Evolutionary conservation across 2,113 vertebrate species (phyloP), one percentile per base, ranked within the genome.

Genomic region (Pygoscelis antarcticus): DNA sequence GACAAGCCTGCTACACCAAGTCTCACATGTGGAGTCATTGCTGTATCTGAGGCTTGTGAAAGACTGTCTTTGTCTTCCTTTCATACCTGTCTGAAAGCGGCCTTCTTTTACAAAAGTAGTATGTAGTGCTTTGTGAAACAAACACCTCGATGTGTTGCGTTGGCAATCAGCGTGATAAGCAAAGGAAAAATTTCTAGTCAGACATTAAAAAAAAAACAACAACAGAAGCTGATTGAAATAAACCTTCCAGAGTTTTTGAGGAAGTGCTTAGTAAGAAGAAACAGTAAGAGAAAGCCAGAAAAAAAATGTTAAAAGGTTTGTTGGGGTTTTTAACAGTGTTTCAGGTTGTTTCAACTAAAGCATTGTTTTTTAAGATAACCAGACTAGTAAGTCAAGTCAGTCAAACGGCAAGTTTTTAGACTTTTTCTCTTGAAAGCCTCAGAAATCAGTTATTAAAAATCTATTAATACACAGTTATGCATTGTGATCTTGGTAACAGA

Each of bases 21-120:
- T 30, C 25, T 74, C 11, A 19, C 5, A 1, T 0, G 0, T 32
- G 21, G 36, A 54, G 23, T 55, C 66, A 3, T 11, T 79, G 32
- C 23, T 84, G 18, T 54, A 34, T 64, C 44, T 58, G 70, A 85
- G 47, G 25, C 34, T 78, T 70, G 15, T 58, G 60, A 87, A 89
- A 54, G 30, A 36, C 36, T 38, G 1, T 34, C 44, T 80, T 87
- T 81, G 14, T 82, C 61, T 65, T 89, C 21, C 58, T 87, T 95
- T 78, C 36, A 52, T 61, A 74, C 40, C 42, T 64, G 15, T 76
- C 66, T 72, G n/a, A 82, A 92, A 87, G 25, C 7, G 3, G 2
- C 13, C 26, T 54, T 40, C 12, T 62, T 65, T 91, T 89, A 32
- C 18, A 64, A 19, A 85, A 68, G 20, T 16, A 27, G 4, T 11